Evolutionary conservation across 2,113 vertebrate genomes (phyloP), one percentile per base, ranked within the genome.

Genomic region (Odocoileus hemionus): DNA sequence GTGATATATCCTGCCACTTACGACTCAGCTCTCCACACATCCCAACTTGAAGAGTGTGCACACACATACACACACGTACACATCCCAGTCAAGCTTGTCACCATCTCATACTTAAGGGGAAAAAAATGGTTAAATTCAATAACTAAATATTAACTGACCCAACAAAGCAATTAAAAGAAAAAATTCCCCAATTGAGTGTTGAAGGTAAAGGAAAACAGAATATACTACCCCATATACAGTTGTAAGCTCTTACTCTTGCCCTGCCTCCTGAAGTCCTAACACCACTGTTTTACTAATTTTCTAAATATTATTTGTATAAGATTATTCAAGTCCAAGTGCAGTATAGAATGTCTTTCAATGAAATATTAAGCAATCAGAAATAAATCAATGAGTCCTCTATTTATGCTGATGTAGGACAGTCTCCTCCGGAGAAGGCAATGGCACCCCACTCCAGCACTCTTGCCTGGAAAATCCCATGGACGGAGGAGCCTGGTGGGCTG

Each of bases 161-260:
- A 82, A 86, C 39, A 92, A 94, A 90, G 17, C 26, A 78, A 94
- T 45, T 80, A 21, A 94, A 96, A 93, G 60, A 60, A 87, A 95
- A 94, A 60, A 30, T 36, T 60, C 54, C 36, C n/a, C 50, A 79
- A 23, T 2, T 64, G 28, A 94, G 28, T 45, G 88, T 67, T n/a
- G 28, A 86, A 91, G 43, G 45, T 50, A 52, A 58, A 92, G 58
- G 57, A 92, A 92, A 92, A 52, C 14, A 80, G 89, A 67, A 6
- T 57, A 50, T 39, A 33, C 70, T 9, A 50, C 4, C 43, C 47
- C 11, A 15, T 55, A 23, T 21, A 9, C 16, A 61, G 12, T 47
- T 47, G n/a, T 36, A 86, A 36, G 45, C 28, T 45, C 11, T 78
- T 78, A n/a, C 19, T 84, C 58, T 84, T 33, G 13, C 30, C 70